Base-by-base conservation (phyloP, 2,888 invertebrate species). In the Pseudococcus viburni region DNA sequence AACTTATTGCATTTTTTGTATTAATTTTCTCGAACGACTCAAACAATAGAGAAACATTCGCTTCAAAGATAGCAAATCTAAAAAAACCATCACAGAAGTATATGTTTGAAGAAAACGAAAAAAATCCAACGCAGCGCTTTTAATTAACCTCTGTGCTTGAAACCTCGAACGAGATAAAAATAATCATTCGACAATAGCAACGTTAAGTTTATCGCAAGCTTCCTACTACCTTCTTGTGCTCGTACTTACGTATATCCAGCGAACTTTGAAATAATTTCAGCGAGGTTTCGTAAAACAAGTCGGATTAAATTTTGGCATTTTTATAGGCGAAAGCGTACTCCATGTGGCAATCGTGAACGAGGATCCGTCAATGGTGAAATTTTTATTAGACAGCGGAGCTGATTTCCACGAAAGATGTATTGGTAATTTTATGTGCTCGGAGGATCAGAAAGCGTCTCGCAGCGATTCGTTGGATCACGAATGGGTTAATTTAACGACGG, bases 271-370 rank as follows among this genome's bases (percentile, higher is more conserved):
- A n/a, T 17, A 59, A 33, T 33, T 33, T 33, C 59, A 2, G 15
- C 46, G 46, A 1, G 12, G 17, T 51, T 64, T 19, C 64, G 22
- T 33, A 33, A 33, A 33, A 33, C 26, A 33, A 64, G 7, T 19
- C 39, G 33, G 77, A 33, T 33, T 77, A 15, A 77, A 77, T 77
- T 77, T 77, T 39, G 77, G 64, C 22, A 19, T 64, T 64, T 84
- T 89, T 91, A 59, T 89, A 95, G 97, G 98, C 1, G 99, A 99
- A 92, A 98, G 96, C 91, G 97, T 97, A 0, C 93, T 99, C 1
- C 99, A 99, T 91, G 98, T 99, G 92, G 98, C 99, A 5, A 98
- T 99, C 90, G 98, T 99, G 0, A 99, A 99, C 92, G 99, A 99
- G 91, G 99, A 99, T 91, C 98, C 98, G 0, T 95, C 97, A 0